A percentile compares a stretch with the other conserved stretches of the same genome.
Conservation (phyloP, 2,888 invertebrate species). For the Schizaphis graminum region DNA sequence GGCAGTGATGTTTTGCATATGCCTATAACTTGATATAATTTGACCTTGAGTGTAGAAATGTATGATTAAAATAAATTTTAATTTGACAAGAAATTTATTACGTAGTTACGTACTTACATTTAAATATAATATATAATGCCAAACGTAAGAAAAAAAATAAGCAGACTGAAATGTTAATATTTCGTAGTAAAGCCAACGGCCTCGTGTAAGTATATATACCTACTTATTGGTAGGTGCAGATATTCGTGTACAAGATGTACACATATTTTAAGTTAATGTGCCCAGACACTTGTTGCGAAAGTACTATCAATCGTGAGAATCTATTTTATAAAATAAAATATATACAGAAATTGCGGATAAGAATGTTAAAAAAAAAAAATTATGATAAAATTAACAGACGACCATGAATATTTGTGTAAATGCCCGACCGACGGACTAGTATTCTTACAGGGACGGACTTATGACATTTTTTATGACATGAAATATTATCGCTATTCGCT, state of each 20-base stretch:
- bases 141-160: background rate
- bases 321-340: background rate
- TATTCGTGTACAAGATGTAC: background rate
- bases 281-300: conserved; percentile 46
- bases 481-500: background rate
- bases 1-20: conserved; percentile 46
- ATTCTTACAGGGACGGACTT: background rate
- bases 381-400: background rate
- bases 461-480: background rate
- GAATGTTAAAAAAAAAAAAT: background rate
- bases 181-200: background rate
- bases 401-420: background rate
- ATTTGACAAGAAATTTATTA: background rate
- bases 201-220: background rate
- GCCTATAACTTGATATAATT: conserved; percentile 12
- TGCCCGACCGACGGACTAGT: background rate
- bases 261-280: conserved; percentile 20
- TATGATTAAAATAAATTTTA: conserved; percentile 25
- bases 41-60: background rate
- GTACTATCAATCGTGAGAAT: background rate
- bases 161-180: conserved; percentile 2
- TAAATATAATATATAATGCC: background rate
- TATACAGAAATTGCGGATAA: background rate
- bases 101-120: background rate
- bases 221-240: background rate